Evolutionary conservation across 1,140 invertebrate species (phyloP).

Genomic region (Laupala kohalensis): DNA sequence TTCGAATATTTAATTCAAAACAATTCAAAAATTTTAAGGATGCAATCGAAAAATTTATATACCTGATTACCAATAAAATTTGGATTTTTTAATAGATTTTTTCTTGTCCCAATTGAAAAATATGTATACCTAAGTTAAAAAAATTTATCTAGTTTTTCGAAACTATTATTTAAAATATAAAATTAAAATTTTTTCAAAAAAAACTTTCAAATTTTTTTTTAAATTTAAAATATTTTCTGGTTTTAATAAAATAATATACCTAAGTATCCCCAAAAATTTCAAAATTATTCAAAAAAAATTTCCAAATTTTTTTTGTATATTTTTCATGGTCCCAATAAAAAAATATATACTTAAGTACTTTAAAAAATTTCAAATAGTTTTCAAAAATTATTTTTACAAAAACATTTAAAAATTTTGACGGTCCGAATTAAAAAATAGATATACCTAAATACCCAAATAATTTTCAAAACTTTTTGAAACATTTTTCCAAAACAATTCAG

Average conservation of each 20-base stretch:
- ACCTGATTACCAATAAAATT: too few species aligned
- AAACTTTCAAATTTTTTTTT: constrained; percentile 34
- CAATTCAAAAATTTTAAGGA: too few species aligned
- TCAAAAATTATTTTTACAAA: constrained; percentile 4
- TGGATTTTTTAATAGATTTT: too few species aligned
- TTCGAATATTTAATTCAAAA: too few species aligned
- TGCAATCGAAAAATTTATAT: too few species aligned
- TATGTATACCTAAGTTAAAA: too few species aligned
- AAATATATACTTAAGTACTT: constrained; percentile 11
- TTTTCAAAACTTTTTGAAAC: background rate
- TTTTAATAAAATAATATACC: constrained; percentile 45
- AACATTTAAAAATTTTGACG: constrained; percentile 10
- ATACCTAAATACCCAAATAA: too few species aligned
- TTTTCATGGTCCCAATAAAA: constrained; percentile 54
- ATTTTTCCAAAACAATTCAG: background rate
- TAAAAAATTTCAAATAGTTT: background rate
- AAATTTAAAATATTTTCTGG: constrained; percentile 76
- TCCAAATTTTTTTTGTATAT: constrained; percentile 68
- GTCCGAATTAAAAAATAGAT: constrained; percentile 1
- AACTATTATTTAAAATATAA: background rate
- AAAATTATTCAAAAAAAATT: constrained; percentile 87
- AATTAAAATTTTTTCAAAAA: background rate
- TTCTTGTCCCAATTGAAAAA: too few species aligned
- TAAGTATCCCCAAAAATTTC: too few species aligned
- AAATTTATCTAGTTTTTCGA: background rate